Conservation (phyloP, 2,113 vertebrate species). For the Carettochelys insculpta region DNA sequence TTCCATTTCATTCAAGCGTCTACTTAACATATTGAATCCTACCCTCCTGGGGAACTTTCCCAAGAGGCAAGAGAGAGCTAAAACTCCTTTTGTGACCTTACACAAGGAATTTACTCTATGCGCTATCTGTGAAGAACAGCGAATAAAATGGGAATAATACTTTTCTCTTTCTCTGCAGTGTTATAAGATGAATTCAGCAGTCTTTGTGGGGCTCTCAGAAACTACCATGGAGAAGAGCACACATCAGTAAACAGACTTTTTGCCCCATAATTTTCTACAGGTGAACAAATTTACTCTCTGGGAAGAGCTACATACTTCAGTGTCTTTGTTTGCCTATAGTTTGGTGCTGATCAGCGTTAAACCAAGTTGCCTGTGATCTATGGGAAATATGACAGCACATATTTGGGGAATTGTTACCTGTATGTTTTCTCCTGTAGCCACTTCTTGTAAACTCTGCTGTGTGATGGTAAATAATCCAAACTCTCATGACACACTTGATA, state of each 20-base stretch:
- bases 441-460: slow-evolving; percentile 49
- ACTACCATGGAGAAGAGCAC: background rate
- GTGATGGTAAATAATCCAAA: slow-evolving; percentile 62
- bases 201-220: background rate
- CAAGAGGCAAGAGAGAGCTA: background rate
- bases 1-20: background rate
- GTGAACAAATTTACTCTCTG: background rate
- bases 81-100: background rate
- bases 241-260: background rate
- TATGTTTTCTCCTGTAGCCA: slow-evolving; percentile 43
- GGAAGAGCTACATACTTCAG: background rate
- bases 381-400: background rate
- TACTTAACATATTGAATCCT: background rate
- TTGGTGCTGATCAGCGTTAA: background rate
- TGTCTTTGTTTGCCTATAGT: background rate
- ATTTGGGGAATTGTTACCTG: slow-evolving; percentile 22
- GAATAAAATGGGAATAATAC: background rate
- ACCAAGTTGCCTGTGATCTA: background rate
- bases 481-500: slow-evolving; percentile 4
- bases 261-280: background rate
- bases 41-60: background rate
- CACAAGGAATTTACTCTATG: background rate
- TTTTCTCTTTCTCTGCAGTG: background rate
- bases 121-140: no score
- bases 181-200: background rate